Conservation (phyloP, 2,113 vertebrate species). For the Catharus minimus region DNA sequence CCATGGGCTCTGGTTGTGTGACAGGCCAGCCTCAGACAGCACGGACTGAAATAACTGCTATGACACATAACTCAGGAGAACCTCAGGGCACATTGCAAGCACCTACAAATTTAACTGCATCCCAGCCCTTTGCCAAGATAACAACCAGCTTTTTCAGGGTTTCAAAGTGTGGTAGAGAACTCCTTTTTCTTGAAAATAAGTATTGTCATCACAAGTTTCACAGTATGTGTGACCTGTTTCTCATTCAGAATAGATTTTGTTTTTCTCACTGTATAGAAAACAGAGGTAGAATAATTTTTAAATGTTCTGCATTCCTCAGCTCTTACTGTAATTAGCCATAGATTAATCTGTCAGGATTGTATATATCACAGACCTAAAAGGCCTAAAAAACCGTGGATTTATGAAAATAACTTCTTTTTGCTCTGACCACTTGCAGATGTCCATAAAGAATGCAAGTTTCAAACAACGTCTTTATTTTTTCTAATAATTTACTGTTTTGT, state of each 20-base stretch:
- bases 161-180: not conserved
- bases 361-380: not conserved
- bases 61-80: not conserved
- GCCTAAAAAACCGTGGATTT: not conserved
- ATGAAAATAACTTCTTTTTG: not conserved
- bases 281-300: not conserved
- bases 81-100: not conserved
- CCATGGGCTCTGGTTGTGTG: not conserved
- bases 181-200: not conserved
- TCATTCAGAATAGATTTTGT: not conserved
- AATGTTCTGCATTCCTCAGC: not conserved
- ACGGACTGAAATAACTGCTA: not conserved
- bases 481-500: not conserved
- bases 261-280: not conserved
- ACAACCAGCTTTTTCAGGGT: not conserved
- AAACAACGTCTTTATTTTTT: not conserved
- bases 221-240: not conserved
- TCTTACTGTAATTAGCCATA: not conserved
- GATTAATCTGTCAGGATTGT: not conserved
- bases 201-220: not conserved
- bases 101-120: not conserved
- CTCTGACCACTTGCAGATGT: not conserved
- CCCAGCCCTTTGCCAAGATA: not conserved
- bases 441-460: not conserved
- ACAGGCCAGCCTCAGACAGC: not conserved